Base-by-base conservation (phyloP, 2,797 vertebrate species). In the Centropyge bicolor region DNA sequence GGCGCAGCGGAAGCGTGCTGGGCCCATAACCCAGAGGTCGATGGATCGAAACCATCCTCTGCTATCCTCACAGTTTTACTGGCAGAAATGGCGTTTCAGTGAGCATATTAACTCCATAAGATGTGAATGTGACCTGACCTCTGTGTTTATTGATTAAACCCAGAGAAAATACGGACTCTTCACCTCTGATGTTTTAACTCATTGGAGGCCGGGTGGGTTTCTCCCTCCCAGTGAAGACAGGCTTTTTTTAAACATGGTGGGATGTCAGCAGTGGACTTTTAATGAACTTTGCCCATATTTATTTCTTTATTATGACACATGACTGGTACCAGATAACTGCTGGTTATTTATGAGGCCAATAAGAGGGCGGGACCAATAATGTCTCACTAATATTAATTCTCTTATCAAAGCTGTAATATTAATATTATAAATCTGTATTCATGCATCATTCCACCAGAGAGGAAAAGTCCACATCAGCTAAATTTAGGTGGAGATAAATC, bases 11-110 rank as follows among this genome's bases (percentile, higher is more conserved):
- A 80, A 80, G 74, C 70, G 55, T 72, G 62, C 73, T 66, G 74
- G 80, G 63, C 81, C 74, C 64, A 89, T 91, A 93, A 93, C 91
- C 90, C 89, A 92, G 88, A 93, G 91, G 92, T 93, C 79, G 87
- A 91, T 93, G 90, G 89, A 90, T 94, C 73, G 66, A 92, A 93
- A 92, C 85, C 89, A 92, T 92, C 88, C 93, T 93, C 92, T 52
- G 51, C 51, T 48, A 19, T 19, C 43, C 0, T 3, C 5, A 14
- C n/a, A n/a, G n/a, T 45, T 45, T 14, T 16, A 45, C 43, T 5
- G 1, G 14, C 14, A 45, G n/a, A n/a, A n/a, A n/a, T n/a, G n/a
- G n/a, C n/a, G n/a, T n/a, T n/a, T n/a, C n/a, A 5, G 3, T 1
- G 9, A 19, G 2, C 22, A 19, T 45, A 62, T 45, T 3, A 27